Evolutionary conservation across 2,797 vertebrate species (phyloP).

Genomic region (Sternarchorhynchus goeldii): DNA sequence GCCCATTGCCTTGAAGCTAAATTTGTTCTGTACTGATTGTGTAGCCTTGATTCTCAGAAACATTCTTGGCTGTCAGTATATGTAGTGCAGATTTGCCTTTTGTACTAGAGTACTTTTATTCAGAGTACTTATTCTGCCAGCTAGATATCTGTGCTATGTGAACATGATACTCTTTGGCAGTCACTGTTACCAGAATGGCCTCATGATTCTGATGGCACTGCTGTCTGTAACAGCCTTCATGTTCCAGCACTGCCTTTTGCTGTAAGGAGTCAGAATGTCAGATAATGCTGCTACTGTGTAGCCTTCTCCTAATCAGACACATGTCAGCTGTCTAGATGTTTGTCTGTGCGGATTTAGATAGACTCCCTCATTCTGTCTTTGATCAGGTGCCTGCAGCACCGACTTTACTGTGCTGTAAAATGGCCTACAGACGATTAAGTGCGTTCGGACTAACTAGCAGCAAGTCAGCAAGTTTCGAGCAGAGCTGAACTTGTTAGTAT

Average conservation of each 20-base stretch:
- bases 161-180: conserved; percentile 35
- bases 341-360: conserved; percentile 23
- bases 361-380: not conserved
- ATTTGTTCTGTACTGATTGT: conserved; percentile 7
- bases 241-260: conserved; percentile 27
- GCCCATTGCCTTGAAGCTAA: too few species aligned
- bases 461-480: too few species aligned
- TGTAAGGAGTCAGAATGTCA: conserved; percentile 24
- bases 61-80: conserved; percentile 18
- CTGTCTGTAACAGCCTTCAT: conserved; percentile 15
- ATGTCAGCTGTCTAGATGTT: conserved; percentile 24
- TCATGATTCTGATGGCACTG: conserved; percentile 29
- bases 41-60: not conserved
- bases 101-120: conserved; percentile 29
- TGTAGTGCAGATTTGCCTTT: conserved; percentile 14
- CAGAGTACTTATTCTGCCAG: conserved; percentile 9
- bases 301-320: conserved; percentile 13
- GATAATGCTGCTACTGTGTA: conserved; percentile 19
- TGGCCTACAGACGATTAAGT: too few species aligned
- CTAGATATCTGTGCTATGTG: conserved; percentile 42
- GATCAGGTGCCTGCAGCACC: too few species aligned
- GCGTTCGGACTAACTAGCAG: too few species aligned
- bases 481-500: too few species aligned
- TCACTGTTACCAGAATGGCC: not conserved
- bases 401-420: too few species aligned